Evolutionary conservation across 1,140 invertebrate species (phyloP), one percentile per base, ranked within the genome.

Genomic region (Nebria ingens): DNA sequence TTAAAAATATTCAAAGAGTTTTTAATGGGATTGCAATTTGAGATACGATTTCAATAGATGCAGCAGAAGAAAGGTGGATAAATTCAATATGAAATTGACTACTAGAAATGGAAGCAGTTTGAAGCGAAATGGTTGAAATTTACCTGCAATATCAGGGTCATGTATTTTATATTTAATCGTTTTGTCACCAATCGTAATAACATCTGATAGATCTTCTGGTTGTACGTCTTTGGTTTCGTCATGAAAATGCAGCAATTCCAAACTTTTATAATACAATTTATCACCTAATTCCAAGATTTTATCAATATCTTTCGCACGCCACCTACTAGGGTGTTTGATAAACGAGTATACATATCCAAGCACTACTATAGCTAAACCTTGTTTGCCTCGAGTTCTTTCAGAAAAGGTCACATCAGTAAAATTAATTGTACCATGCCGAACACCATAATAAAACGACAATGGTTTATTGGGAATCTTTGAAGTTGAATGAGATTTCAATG

Each of bases 341-440:
- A 76, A 76, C 0, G 74, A 71, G 53, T 73, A 71, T 56, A 75
- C 77, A 57, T 76, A 79, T 2, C 76, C 75, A 62, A 75, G 74
- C 11, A 76, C 71, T 52, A 74, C 72, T 69, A 78, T 76, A 9
- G 74, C 71, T 13, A 79, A 59, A 0, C 74, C 75, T 62, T 79
- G 76, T 40, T 67, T 66, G 2, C 74, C 73, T 53, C 63, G 61
- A 17, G 56, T 50, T 42, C 64, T 58, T 1, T 58, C 61, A 64
- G 50, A 29, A 38, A 52, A 52, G 54, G 21, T 52, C 22, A 29
- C n/a, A 13, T 15, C 23, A 11, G 2, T 13, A 56, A 19, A 42
- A 40, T 40, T 4, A 34, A 54, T 55, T 19, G 21, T 40, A 12
- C 9, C 25, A 2, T 15, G 4, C 15, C 11, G 2, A 53, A 53